phyloP scores from a whole-genome alignment of 2,888 invertebrate genomes.

The Anoplius nigerrimus region DNA sequence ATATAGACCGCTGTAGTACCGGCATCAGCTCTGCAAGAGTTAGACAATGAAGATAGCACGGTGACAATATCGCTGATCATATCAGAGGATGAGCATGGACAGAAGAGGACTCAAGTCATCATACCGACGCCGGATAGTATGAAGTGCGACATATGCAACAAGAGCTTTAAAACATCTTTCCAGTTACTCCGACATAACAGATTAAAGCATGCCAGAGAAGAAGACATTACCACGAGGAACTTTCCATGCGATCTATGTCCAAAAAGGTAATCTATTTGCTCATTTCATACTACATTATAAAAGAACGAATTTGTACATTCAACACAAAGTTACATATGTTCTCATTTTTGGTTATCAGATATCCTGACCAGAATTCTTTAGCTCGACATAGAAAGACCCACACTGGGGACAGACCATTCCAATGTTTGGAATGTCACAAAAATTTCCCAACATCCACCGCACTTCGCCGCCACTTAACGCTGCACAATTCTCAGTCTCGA shows the following conservation, averaged over 20 bases:
- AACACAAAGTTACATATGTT: conserved; percentile 42
- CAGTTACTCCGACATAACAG: conserved; percentile 73
- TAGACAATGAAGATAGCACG: conserved; percentile 72
- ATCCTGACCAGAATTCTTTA: conserved; percentile 72
- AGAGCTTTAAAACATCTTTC: conserved; percentile 74
- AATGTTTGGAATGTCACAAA: conserved; percentile 74
- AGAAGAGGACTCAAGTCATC: conserved; percentile 75
- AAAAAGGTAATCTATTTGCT: conserved; percentile 61
- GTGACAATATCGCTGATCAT: conserved; percentile 74
- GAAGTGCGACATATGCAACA: conserved; percentile 76
- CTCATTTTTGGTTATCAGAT: conserved; percentile 58
- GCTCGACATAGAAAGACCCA: conserved; percentile 71
- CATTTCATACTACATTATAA: neutral
- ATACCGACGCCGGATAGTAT: conserved; percentile 73
- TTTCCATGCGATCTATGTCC: conserved; percentile 73
- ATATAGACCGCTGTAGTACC: conserved; percentile 50
- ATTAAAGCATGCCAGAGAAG: conserved; percentile 72
- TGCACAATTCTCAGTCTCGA: conserved; percentile 73
- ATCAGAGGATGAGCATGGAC: conserved; percentile 74
- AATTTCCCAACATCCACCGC: conserved; percentile 73
- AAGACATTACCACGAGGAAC: conserved; percentile 72
- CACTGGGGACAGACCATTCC: conserved; percentile 70
- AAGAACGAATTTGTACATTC: neutral
- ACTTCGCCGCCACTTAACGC: conserved; percentile 72
- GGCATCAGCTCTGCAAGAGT: conserved; percentile 54